Conservation (phyloP, 2,113 vertebrate species). For the Orthonyx spaldingii region DNA sequence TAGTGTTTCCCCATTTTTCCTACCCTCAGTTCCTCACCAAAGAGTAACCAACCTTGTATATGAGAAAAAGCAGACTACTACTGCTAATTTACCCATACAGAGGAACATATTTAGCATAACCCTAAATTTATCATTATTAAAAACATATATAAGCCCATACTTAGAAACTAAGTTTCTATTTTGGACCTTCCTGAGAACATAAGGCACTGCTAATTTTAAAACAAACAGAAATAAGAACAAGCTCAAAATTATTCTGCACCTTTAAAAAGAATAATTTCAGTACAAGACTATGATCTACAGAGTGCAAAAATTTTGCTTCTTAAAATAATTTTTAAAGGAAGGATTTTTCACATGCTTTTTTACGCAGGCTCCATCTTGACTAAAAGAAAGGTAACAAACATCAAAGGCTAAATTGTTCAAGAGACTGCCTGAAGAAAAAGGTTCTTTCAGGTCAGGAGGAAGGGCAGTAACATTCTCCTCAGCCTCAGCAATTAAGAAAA, state of each 20-base stretch:
- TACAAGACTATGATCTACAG: neutral
- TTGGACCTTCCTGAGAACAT: neutral
- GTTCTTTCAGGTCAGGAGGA: conserved; percentile 30
- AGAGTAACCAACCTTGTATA: neutral
- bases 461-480: conserved; percentile 23
- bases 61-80: neutral
- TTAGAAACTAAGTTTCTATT: conserved; percentile 22
- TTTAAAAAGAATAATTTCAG: neutral
- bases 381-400: neutral
- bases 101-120: neutral
- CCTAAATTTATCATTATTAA: neutral
- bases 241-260: neutral
- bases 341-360: neutral
- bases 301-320: neutral
- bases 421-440: conserved; percentile 21
- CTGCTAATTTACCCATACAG: neutral
- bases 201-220: conserved; percentile 18
- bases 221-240: neutral
- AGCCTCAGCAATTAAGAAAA: conserved; percentile 34
- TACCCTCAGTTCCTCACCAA: neutral
- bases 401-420: conserved; percentile 2
- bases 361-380: neutral
- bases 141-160: neutral
- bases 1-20: neutral
- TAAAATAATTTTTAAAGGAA: neutral